Evolutionary conservation across 1,140 invertebrate genomes (phyloP), one percentile per base, ranked within the genome.

Genomic region (Latrodectus geometricus): DNA sequence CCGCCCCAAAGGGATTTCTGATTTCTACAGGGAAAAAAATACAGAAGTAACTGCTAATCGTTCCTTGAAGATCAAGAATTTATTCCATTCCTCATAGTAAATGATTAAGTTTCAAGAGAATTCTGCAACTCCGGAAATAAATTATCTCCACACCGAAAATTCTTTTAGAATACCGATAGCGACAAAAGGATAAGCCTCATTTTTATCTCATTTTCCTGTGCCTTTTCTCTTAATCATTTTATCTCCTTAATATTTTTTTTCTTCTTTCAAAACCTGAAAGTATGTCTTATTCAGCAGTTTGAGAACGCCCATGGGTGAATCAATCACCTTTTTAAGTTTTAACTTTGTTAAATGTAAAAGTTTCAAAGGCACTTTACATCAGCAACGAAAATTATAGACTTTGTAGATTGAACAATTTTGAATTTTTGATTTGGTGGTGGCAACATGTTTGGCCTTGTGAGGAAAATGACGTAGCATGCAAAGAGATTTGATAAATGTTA

Each of bases 41-140:
- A 35, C 23, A n/a, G 48, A 35, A n/a, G 76, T 15, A 78, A 78
- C 23, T 49, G 76, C 76, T 78, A 78, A 65, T 78, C 76, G 35
- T 56, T 56, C 9, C 49, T 50, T 74, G 14, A 9, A 69, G 66
- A 61, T 11, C 11, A 61, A 17, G 49, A 15, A n/a, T 8, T 50
- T 49, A 50, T 23, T n/a, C 7, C 8, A 20, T 56, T 21, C 20
- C 49, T 75, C n/a, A 49, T 75, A 21, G 20, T 52, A 75, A 75
- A 54, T 54, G 50, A 56, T 52, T 23, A 20, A n/a, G 5, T 23
- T 17, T 8, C 8, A 21, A 56, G 49, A 49, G 48, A 74, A n/a
- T 49, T 74, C 49, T 50, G 72, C 72, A 49, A 21, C 74, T 21
- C n/a, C 20, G 11, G 52, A 75, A 75, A 75, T 75, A 54, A 75